Evolutionary conservation across 2,888 invertebrate species (phyloP).

Genomic region (Tachina fera): DNA sequence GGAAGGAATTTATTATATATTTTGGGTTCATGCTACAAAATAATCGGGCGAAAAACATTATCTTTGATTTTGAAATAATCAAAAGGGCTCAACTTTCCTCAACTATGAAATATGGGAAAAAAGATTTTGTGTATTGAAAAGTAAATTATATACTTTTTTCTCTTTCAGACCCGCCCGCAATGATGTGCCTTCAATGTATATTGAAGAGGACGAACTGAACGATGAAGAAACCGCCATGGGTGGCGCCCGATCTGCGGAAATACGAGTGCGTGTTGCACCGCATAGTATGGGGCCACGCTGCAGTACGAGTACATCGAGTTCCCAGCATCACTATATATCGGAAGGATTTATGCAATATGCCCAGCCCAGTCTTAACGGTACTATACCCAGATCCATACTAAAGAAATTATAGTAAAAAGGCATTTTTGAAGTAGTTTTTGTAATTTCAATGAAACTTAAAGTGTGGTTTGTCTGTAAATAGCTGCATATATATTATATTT

Average conservation of each 20-base stretch:
- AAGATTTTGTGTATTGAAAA: neutral
- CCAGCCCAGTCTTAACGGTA: constrained; percentile 83
- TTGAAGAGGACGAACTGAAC: constrained; percentile 83
- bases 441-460: neutral
- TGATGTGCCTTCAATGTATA: constrained; percentile 83
- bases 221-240: constrained; percentile 80
- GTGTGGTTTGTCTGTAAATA: constrained; percentile 19
- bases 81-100: no score
- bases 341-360: constrained; percentile 83
- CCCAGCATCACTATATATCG: constrained; percentile 82
- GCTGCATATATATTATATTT: constrained; percentile 14
- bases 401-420: constrained; percentile 79
- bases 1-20: no score
- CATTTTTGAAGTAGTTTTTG: constrained; percentile 15
- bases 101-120: no score
- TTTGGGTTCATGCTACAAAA: no score
- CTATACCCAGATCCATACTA: constrained; percentile 82
- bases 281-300: constrained; percentile 73
- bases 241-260: constrained; percentile 77
- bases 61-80: no score
- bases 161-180: constrained; percentile 81
- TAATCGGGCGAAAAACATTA: no score
- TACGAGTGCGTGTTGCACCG: constrained; percentile 77
- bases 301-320: constrained; percentile 75
- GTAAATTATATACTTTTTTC: neutral